Evolutionary conservation across 2,888 invertebrate genomes (phyloP), one percentile per base, ranked within the genome.

Genomic region (Cybosia mesomella): DNA sequence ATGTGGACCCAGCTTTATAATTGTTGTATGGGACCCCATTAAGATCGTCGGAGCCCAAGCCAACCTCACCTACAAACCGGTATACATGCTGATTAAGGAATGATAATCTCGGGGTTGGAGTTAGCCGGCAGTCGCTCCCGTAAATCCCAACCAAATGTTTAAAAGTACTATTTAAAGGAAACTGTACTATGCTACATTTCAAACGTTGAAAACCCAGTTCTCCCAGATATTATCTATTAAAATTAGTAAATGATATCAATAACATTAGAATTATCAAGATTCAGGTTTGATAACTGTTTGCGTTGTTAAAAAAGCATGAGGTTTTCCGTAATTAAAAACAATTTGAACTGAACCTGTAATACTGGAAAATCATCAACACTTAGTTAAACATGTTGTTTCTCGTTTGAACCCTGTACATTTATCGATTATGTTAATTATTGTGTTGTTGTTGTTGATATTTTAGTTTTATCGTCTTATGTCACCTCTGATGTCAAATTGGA

Each of bases 251-350:
- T n/a, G 49, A n/a, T 49, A 49, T 49, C 49, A 55, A 24, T 55
- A 22, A 55, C 54, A 55, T 55, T 55, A 24, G n/a, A 28, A 22
- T 22, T 39, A 39, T 24, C 10, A 39, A 32, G 3, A 59, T 18
- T 59, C 59, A 24, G 18, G 59, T 59, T 59, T 39, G 24, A 36
- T 36, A 36, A 59, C 59, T 59, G 22, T 61, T 49, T 18, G 10
- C 11, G 24, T 49, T 28, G 4, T 18, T 28, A 32, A 49, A 60
- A 49, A n/a, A 61, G 11, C 11, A 22, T 15, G 34, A 36, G 21
- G 55, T 21, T 63, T 63, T 63, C 54, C 63, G 49, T 63, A 63
- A 63, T 34, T 28, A 54, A 54, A 54, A 54, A 24, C 21, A 1
- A 36, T 36, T 64, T 9, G 2, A n/a, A 64, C 22, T 36, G 43